These are phyloP conservation scores for Hipposideros larvatus DNA, from an alignment of 2,797 vertebrate genomes.

Conservation along the genomic window DNA sequence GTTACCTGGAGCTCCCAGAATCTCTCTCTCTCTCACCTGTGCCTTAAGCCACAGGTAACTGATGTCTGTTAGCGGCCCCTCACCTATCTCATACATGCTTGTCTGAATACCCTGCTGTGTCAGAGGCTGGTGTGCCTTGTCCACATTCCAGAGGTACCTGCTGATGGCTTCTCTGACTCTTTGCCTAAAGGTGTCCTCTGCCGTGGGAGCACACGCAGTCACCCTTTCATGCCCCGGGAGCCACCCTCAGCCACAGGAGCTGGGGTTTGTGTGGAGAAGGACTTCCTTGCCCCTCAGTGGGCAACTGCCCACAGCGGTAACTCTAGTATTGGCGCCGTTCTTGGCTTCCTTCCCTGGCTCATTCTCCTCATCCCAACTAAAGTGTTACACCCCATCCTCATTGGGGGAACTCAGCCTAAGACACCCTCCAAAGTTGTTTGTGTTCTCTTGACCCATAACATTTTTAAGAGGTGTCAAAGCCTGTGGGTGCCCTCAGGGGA, in stretches of 20 bases:
- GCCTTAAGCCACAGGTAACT: not conserved
- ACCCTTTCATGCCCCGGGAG: not conserved
- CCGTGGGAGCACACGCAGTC: not conserved
- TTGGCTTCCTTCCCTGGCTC: not conserved
- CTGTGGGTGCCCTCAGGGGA: not conserved
- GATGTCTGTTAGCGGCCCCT: not conserved
- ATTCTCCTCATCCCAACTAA: not conserved
- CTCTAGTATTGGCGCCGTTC: fast-evolving
- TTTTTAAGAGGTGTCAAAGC: not conserved
- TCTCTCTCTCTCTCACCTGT: not conserved
- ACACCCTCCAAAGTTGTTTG: not conserved
- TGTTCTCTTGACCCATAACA: not conserved
- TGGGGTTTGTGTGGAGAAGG: not conserved
- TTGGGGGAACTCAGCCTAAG: not conserved
- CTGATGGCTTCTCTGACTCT: not conserved
- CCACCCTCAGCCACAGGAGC: not conserved
- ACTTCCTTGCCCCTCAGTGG: not conserved
- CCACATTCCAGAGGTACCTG: not conserved
- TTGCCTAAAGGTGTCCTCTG: not conserved
- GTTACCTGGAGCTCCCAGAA: not conserved
- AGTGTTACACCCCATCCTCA: not conserved
- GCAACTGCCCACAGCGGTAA: not conserved
- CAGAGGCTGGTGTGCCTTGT: not conserved
- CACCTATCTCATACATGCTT: not conserved
- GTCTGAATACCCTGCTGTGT: fast-evolving